phyloP scores from a whole-genome alignment of 2,113 vertebrate genomes.

The Zosterops japonicus region DNA sequence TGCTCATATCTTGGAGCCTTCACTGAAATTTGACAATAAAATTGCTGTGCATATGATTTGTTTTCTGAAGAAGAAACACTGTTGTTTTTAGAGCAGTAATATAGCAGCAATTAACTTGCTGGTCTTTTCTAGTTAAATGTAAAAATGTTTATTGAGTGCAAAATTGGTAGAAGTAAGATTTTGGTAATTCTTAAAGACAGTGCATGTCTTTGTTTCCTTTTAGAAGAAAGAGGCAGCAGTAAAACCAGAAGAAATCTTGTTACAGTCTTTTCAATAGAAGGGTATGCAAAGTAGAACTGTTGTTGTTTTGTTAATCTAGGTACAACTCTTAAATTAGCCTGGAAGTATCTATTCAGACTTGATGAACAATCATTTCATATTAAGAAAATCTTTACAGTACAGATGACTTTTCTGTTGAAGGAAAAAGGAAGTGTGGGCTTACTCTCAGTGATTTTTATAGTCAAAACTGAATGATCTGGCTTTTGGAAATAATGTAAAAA shows the following conservation, averaged over 20 bases:
- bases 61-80: background rate
- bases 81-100: background rate
- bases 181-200: background rate
- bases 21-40: conserved; percentile 6
- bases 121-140: background rate
- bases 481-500: background rate
- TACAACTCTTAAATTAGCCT: background rate
- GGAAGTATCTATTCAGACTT: background rate
- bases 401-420: background rate
- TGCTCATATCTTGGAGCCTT: conserved; percentile 11
- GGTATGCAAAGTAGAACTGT: background rate
- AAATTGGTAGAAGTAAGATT: background rate
- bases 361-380: background rate
- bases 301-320: background rate
- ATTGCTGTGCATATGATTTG: background rate
- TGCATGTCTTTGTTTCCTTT: background rate
- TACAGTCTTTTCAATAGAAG: background rate
- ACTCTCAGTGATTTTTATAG: background rate
- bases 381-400: background rate
- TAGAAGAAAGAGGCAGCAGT: background rate
- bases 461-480: background rate
- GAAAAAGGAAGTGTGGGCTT: background rate
- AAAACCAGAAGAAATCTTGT: background rate
- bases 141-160: background rate
- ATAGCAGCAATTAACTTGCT: background rate